phyloP scores from a whole-genome alignment of 2,888 invertebrate genomes.

The Siphonodentalium dalli region DNA sequence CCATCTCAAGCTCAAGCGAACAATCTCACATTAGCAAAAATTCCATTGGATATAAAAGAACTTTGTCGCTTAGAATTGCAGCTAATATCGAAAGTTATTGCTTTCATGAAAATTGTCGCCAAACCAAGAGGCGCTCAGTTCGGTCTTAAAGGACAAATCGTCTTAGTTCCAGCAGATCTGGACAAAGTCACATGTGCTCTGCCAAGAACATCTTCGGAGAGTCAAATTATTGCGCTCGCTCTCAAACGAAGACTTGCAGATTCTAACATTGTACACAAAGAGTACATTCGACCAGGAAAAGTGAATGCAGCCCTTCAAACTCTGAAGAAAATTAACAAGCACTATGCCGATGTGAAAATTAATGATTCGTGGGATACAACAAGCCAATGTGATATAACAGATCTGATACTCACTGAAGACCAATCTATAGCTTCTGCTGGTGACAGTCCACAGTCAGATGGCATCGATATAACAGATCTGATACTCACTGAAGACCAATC shows the following conservation, averaged over 20 bases:
- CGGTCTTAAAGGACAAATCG: slow-evolving; percentile 8
- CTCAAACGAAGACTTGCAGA: slow-evolving; percentile 5
- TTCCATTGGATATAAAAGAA: not conserved
- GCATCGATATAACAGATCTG: too few species aligned
- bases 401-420: slow-evolving; percentile 1
- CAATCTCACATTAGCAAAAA: not conserved
- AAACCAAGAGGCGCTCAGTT: slow-evolving; percentile 9
- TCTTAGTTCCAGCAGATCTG: slow-evolving; percentile 9
- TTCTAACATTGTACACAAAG: not conserved
- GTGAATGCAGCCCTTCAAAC: slow-evolving; percentile 5
- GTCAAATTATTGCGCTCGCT: slow-evolving; percentile 4
- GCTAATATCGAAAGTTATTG: slow-evolving; percentile 3
- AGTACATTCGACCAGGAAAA: slow-evolving; percentile 1
- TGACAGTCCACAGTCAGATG: not conserved
- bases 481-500: not conserved
- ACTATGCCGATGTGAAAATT: slow-evolving; percentile 7
- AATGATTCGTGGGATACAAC: slow-evolving; percentile 5
- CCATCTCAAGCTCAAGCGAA: slow-evolving; percentile 10
- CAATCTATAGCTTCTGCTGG: not conserved
- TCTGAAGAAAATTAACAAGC: slow-evolving; percentile 3
- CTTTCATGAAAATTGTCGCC: slow-evolving; percentile 14
- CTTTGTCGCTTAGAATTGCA: slow-evolving; percentile 4
- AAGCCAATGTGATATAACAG: not conserved
- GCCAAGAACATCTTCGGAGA: slow-evolving; percentile 4
- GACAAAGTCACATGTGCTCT: not conserved